Conservation (phyloP, 1,140 invertebrate species). For the Homarus americanus region DNA sequence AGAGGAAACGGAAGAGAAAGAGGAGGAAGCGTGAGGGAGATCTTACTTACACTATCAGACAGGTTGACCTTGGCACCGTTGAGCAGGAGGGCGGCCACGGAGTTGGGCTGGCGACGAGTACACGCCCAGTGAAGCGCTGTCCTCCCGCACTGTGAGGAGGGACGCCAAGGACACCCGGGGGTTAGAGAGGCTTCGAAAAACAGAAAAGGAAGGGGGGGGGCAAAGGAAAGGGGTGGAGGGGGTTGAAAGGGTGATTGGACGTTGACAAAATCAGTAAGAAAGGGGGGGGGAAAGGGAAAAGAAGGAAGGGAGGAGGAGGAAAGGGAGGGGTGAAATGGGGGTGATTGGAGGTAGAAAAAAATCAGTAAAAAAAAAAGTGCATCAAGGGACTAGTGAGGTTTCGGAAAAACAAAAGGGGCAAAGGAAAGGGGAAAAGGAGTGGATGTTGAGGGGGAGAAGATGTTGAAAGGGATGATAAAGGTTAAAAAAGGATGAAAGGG, state of each 20-base stretch:
- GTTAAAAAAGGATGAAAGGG: too few species aligned
- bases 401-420: too few species aligned
- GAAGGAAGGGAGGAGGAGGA: not conserved
- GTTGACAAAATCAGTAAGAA: not conserved
- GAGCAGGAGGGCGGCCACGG: slow-evolving; percentile 49
- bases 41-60: slow-evolving; percentile 56
- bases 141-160: slow-evolving; percentile 49
- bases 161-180: too few species aligned
- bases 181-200: too few species aligned
- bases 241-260: not conserved
- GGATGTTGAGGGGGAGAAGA: too few species aligned
- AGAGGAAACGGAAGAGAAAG: too few species aligned
- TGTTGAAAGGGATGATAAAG: too few species aligned
- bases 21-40: too few species aligned
- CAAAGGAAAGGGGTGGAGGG: not conserved
- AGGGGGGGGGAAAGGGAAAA: not conserved
- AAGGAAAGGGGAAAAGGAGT: too few species aligned
- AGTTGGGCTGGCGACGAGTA: slow-evolving; percentile 41
- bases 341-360: not conserved
- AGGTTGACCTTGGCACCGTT: slow-evolving; percentile 56
- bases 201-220: not conserved
- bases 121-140: slow-evolving; percentile 60
- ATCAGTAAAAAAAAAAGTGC: too few species aligned
- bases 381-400: too few species aligned
- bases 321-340: not conserved